These are phyloP conservation scores for Lanistes nyassanus DNA, from an alignment of 1,140 invertebrate species.

Conservation along the genomic window DNA sequence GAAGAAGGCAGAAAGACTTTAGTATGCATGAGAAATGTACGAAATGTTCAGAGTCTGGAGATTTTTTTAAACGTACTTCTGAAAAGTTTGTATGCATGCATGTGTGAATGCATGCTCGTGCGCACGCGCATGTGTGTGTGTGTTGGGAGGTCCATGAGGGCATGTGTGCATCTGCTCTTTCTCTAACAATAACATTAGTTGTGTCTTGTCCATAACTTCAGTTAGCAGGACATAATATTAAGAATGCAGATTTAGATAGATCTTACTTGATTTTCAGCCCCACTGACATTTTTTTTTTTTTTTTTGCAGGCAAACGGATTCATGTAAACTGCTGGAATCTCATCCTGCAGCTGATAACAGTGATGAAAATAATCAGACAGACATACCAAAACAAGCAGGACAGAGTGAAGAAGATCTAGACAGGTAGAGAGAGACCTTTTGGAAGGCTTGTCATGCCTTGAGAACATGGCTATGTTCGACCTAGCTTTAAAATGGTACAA, in stretches of 20 bases:
- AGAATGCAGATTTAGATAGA: background rate
- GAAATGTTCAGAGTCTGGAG: no score
- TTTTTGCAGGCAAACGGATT: slow-evolving; percentile 6
- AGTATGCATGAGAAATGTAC: no score
- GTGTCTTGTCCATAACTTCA: no score
- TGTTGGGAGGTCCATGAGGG: background rate
- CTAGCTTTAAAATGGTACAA: no score
- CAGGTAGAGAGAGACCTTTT: slow-evolving; percentile 19
- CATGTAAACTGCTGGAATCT: slow-evolving; percentile 8
- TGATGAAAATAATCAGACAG: background rate
- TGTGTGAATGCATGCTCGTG: background rate
- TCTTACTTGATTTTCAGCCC: background rate
- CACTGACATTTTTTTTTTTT: slow-evolving; percentile 4
- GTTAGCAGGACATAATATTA: background rate
- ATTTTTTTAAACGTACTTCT: no score
- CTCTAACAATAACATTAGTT: no score
- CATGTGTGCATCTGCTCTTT: background rate
- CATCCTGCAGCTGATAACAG: slow-evolving; percentile 7
- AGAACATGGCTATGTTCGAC: no score
- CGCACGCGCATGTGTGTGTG: background rate
- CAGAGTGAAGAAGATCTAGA: slow-evolving; percentile 21
- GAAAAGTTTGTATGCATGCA: background rate
- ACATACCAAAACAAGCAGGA: background rate
- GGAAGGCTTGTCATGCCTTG: no score
- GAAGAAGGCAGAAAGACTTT: no score